Percentiles rank a stretch among this genome's conserved stretches.
phyloP scores from a whole-genome alignment of 2,113 vertebrate genomes.

The Orycteropus afer region DNA sequence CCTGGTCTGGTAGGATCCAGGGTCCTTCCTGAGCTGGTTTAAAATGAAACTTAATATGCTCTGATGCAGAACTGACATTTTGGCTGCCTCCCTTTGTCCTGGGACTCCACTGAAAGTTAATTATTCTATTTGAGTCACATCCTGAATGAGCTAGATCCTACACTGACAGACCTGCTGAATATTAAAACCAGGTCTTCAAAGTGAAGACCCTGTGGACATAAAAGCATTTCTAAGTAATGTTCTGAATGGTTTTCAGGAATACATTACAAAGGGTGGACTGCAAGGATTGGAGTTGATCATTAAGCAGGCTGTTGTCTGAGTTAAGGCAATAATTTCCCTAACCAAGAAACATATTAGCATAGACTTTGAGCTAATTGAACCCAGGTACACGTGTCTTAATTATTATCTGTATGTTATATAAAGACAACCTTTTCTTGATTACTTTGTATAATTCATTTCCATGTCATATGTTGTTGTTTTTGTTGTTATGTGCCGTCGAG shows the following conservation, averaged over 20 bases:
- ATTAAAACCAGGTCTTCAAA: background rate
- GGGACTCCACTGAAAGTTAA: background rate
- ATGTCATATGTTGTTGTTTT: too few relatives aligned
- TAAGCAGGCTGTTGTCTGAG: background rate
- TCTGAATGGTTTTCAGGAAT: background rate
- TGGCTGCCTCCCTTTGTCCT: background rate
- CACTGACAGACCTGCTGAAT: background rate
- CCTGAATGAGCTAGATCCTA: background rate
- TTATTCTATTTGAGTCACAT: background rate
- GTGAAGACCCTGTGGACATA: background rate
- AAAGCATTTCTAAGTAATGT: background rate
- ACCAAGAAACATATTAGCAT: background rate
- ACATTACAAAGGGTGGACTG: background rate
- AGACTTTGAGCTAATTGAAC: constrained; percentile 6
- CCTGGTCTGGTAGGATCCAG: background rate
- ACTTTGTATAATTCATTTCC: background rate
- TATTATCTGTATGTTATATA: background rate
- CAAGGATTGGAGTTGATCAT: background rate
- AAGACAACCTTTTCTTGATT: constrained; percentile 15
- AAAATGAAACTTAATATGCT: background rate
- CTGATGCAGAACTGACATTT: background rate
- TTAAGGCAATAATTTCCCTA: constrained; percentile 27
- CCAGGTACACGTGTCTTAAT: background rate
- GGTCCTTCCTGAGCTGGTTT: background rate
- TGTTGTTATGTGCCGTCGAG: too few relatives aligned